Evolutionary conservation across 2,888 invertebrate genomes (phyloP).

Genomic region (Tanypteryx hageni): DNA sequence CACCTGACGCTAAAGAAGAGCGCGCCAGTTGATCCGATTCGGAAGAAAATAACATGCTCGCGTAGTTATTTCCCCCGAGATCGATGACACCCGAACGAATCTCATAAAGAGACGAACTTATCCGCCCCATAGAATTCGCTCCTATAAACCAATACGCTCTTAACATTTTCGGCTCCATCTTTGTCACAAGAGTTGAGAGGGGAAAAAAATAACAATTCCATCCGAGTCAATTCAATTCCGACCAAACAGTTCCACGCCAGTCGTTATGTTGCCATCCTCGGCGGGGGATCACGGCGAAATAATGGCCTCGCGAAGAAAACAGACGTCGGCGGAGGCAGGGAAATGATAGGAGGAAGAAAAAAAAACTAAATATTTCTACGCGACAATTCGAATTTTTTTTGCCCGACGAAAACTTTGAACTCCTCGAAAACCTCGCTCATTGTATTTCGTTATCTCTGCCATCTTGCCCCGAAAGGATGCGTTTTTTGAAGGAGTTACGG

Average conservation of each 20-base stretch:
- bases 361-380: background rate
- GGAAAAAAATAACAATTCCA: conserved; percentile 27
- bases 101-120: conserved; percentile 23
- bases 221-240: conserved; percentile 57
- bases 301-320: conserved; percentile 21
- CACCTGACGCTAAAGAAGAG: background rate
- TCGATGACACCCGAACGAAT: background rate
- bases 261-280: conserved; percentile 15
- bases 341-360: background rate
- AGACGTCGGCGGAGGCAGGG: background rate
- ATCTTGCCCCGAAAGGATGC: background rate
- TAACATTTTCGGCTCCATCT: background rate
- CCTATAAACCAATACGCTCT: conserved; percentile 51
- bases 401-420: background rate
- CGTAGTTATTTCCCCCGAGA: conserved; percentile 42
- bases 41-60: conserved; percentile 29
- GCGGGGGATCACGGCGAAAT: background rate
- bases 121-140: conserved; percentile 15
- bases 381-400: background rate
- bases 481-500: background rate
- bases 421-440: background rate
- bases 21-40: conserved; percentile 8
- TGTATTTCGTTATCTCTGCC: background rate
- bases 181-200: background rate
- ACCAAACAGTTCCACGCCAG: conserved; percentile 1